Conservation (phyloP, 1,140 invertebrate species). For the Cydia splendana region DNA sequence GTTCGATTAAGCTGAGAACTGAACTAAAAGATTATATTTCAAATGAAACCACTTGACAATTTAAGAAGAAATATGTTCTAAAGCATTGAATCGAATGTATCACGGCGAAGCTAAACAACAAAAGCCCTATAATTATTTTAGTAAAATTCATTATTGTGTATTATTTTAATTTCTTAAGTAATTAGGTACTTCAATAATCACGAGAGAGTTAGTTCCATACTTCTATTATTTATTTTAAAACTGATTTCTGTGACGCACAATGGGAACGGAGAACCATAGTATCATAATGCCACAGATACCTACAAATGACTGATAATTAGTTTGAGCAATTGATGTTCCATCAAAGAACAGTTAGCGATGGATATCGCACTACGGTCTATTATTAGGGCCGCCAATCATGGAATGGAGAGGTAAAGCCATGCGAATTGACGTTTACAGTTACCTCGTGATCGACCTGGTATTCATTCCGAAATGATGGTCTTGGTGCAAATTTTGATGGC, state of each 20-base stretch:
- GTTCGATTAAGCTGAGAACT: conserved; percentile 36
- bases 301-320: conserved; percentile 45
- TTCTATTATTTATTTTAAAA: too few relatives aligned
- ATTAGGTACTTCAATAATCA: too few relatives aligned
- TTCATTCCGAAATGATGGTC: conserved; percentile 22
- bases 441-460: conserved; percentile 34
- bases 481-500: conserved; percentile 26
- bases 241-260: not conserved
- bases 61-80: too few relatives aligned
- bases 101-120: too few relatives aligned
- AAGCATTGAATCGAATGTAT: too few relatives aligned
- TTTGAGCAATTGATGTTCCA: conserved; percentile 45
- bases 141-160: too few relatives aligned
- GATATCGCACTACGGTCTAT: conserved; percentile 50
- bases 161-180: too few relatives aligned
- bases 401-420: conserved; percentile 34
- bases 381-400: conserved; percentile 54
- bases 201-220: too few relatives aligned
- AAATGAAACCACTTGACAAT: too few relatives aligned
- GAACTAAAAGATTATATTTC: not conserved
- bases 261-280: not conserved
- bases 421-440: conserved; percentile 49
- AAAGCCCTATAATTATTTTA: too few relatives aligned
- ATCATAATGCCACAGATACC: not conserved
- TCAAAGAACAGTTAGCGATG: conserved; percentile 60